Percentiles rank a stretch among this genome's conserved stretches.
These are phyloP conservation scores for Girardinichthys multiradiatus DNA, from an alignment of 2,113 vertebrate species.

Conservation along the genomic window DNA sequence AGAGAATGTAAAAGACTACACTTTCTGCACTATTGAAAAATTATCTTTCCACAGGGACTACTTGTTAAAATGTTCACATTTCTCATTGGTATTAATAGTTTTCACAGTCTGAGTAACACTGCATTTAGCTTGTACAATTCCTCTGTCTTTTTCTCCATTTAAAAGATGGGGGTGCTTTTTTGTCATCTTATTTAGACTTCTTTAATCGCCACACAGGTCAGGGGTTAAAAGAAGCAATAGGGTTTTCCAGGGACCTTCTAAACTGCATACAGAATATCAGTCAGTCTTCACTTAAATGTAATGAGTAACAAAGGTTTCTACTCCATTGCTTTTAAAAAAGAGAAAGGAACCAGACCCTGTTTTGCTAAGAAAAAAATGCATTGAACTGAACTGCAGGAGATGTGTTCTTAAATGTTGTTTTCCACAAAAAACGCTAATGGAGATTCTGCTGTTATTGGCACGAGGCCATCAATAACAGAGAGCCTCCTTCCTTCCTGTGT, in stretches of 20 bases:
- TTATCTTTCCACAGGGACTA: too few species aligned
- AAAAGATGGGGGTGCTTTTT: not conserved
- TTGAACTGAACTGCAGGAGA: slow-evolving; percentile 50
- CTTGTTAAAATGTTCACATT: too few species aligned
- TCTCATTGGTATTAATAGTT: too few species aligned
- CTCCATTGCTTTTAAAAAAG: slow-evolving; percentile 12
- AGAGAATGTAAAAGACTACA: too few species aligned
- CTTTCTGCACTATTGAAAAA: too few species aligned
- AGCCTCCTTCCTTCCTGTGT: not conserved
- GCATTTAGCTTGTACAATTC: too few species aligned
- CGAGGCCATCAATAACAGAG: slow-evolving; percentile 45
- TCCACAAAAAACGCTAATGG: slow-evolving; percentile 49
- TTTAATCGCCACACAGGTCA: not conserved
- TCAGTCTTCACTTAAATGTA: slow-evolving; percentile 23
- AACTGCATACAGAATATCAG: slow-evolving; percentile 7
- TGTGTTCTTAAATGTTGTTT: slow-evolving; percentile 58
- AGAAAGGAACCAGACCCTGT: not conserved
- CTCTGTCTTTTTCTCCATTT: not conserved
- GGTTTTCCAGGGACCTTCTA: not conserved
- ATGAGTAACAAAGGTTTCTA: slow-evolving; percentile 17
- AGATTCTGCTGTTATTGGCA: slow-evolving; percentile 64
- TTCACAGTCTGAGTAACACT: too few species aligned
- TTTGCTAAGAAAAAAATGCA: slow-evolving; percentile 29
- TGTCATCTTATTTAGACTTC: not conserved
- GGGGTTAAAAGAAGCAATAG: not conserved